Evolutionary conservation across 2,113 vertebrate species (phyloP).

Genomic region (Dicaeum eximium): DNA sequence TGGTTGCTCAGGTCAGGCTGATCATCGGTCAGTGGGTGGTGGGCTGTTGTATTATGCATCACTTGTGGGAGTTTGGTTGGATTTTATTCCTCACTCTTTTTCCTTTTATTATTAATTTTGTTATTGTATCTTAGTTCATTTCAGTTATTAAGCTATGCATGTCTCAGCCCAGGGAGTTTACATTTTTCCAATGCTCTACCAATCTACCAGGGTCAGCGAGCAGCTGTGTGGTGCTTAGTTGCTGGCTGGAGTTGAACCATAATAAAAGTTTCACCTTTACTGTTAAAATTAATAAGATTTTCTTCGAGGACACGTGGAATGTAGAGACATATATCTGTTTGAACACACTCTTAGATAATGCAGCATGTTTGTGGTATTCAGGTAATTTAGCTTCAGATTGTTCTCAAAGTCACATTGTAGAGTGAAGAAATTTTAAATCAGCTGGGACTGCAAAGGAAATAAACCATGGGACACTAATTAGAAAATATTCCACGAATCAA

Average conservation of each 20-base stretch:
- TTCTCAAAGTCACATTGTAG: not conserved
- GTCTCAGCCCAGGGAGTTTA: not conserved
- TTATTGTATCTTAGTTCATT: not conserved
- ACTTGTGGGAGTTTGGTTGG: not conserved
- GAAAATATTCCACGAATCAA: not conserved
- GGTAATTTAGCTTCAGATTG: not conserved
- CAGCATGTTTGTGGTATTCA: not conserved
- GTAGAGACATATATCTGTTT: not conserved
- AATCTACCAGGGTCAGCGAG: accelerated
- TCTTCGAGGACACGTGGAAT: not conserved
- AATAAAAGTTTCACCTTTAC: not conserved
- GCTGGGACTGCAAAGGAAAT: not conserved
- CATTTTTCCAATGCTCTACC: not conserved
- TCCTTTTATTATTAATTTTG: not conserved
- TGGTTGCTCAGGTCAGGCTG: not conserved
- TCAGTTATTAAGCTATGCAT: not conserved
- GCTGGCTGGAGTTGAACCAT: not conserved
- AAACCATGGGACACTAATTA: not conserved
- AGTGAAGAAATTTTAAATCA: not conserved
- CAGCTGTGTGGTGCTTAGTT: not conserved
- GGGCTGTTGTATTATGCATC: not conserved
- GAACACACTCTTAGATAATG: not conserved
- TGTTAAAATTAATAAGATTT: not conserved
- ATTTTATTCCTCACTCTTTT: not conserved
- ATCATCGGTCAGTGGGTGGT: not conserved